These are phyloP conservation scores for Pocillopora grandis DNA, from an alignment of 92 coral and sea anemone species.

Conservation along the genomic window DNA sequence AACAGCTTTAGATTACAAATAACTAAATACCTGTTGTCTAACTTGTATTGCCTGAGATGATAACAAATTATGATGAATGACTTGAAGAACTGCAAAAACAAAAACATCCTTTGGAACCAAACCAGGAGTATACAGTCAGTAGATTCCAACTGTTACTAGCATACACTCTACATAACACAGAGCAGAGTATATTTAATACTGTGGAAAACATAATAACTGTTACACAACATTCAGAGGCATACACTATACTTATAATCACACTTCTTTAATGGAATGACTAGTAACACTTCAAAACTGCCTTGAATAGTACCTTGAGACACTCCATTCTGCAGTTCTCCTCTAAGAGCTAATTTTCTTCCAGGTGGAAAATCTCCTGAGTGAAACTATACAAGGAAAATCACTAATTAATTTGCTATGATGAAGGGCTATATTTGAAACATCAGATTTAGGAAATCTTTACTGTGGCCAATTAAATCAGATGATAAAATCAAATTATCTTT, in stretches of 20 bases:
- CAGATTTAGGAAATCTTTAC: too few relatives aligned
- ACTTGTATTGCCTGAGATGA: constrained; percentile 53
- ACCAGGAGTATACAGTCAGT: not conserved
- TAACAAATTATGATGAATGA: constrained; percentile 59
- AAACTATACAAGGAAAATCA: constrained; percentile 44
- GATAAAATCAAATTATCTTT: too few relatives aligned
- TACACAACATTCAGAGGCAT: not conserved
- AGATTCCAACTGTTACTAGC: not conserved
- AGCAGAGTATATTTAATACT: too few relatives aligned
- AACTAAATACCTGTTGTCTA: constrained; percentile 66
- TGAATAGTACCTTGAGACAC: constrained; percentile 61
- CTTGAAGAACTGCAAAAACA: constrained; percentile 56
- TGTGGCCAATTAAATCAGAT: too few relatives aligned
- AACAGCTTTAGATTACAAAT: too few relatives aligned
- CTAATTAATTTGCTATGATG: not conserved
- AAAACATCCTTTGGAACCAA: not conserved
- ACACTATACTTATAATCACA: too few relatives aligned
- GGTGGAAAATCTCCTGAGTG: constrained; percentile 79
- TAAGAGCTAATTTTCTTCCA: constrained; percentile 63
- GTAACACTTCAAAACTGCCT: too few relatives aligned
- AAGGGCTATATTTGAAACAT: not conserved
- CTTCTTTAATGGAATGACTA: too few relatives aligned
- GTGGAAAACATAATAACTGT: too few relatives aligned
- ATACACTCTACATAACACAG: not conserved
- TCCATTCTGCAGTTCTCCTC: constrained; percentile 77